Evolutionary conservation across 1,140 invertebrate genomes (phyloP), one percentile per base, ranked within the genome.

Genomic region (Drosophila auraria): DNA sequence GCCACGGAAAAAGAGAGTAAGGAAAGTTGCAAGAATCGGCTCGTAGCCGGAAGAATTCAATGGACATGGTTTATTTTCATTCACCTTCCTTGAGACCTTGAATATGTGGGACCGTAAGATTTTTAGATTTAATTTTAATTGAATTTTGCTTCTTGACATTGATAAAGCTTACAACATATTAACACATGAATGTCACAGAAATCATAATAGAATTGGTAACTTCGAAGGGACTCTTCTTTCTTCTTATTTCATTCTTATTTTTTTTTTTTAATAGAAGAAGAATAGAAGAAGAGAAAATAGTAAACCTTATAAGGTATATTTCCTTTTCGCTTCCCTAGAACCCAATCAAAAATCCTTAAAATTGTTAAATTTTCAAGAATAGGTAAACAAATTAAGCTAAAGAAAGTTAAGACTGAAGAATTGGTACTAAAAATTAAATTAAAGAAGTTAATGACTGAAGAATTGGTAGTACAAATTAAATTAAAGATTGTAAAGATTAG

Each of bases 1-100:
- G 40, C 47, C 47, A 30, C n/a, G 15, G 69, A 65, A 64, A 73
- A 27, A 64, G 65, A 79, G 47, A 57, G 62, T 49, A 40, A 60
- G 27, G 58, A 17, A 62, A 30, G 38, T 47, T 47, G 2, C 30
- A 27, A 61, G 54, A 42, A 27, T 42, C 36, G 23, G 53, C 40
- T n/a, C 2, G 2, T n/a, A 11, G 8, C 20, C 11, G 7, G 5
- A 44, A 49, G 59, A 51, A 51, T 23, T 36, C 33, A 12, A 36
- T 36, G 33, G 33, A 36, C 11, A 3, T 36, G 33, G 33, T 3
- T 36, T 36, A 11, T 36, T 36, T 36, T 12, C 8, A 11, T 9
- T 44, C 17, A 9, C 14, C 7, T 38, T 56, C 53, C 53, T 36
- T 20, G 51, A n/a, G 17, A 54, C 51, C 51, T 54, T 54, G 51